Percentiles rank a stretch among this genome's conserved stretches.
Conservation (phyloP, 1,140 invertebrate genomes). For the Apis mellifera region DNA sequence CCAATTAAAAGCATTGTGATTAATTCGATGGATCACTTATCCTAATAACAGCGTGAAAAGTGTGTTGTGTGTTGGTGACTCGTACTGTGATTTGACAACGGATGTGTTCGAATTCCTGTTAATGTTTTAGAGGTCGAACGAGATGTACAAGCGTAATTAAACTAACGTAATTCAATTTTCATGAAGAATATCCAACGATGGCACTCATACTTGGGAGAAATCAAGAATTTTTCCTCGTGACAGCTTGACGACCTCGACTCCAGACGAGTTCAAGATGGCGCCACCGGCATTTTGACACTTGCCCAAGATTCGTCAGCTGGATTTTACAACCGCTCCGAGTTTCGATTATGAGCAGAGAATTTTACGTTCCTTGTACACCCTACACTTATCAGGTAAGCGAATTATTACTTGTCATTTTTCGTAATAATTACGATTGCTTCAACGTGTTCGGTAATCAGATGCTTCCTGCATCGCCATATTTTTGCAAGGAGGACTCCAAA, state of each 20-base stretch:
- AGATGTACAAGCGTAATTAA: background rate
- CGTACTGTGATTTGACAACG: constrained; percentile 53
- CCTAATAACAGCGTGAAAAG: constrained; percentile 28
- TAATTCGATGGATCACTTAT: background rate
- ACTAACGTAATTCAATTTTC: background rate
- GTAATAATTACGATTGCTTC: background rate
- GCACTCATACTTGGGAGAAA: constrained; percentile 40
- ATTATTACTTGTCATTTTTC: constrained; percentile 1
- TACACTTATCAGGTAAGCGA: constrained; percentile 77
- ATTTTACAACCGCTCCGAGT: constrained; percentile 60
- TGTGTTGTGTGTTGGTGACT: constrained; percentile 54
- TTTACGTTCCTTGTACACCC: constrained; percentile 76
- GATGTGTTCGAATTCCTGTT: constrained; percentile 9
- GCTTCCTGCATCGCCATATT: constrained; percentile 11
- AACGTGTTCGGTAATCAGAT: background rate
- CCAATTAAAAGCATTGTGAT: constrained; percentile 28
- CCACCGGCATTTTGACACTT: constrained; percentile 77
- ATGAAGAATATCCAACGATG: constrained; percentile 27
- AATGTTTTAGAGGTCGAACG: constrained; percentile 40
- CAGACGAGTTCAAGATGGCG: constrained; percentile 73
- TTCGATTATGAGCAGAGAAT: constrained; percentile 77
- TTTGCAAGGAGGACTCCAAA: background rate
- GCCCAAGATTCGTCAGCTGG: constrained; percentile 69
- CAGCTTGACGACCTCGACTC: constrained; percentile 70
- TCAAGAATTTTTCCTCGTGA: constrained; percentile 71